phyloP scores from a whole-genome alignment of 2,797 vertebrate species.

The Myotis pilosus region DNA sequence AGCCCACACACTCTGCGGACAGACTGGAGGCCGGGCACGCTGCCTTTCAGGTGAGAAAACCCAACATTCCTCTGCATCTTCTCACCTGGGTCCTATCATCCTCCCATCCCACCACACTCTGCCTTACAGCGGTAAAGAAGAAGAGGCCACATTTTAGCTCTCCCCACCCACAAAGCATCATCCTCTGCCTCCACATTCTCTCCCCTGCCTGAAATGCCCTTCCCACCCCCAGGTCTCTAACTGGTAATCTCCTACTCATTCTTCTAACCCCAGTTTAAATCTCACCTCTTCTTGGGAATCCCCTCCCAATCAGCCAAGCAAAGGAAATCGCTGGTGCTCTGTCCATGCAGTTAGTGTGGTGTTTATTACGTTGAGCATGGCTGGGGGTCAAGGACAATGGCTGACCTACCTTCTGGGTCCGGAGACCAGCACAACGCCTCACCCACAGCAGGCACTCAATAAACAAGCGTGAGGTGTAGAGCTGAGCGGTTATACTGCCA shows the following conservation, averaged over 20 bases:
- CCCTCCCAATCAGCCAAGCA: neutral
- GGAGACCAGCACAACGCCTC: neutral
- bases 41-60: conserved; percentile 23
- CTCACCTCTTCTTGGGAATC: neutral
- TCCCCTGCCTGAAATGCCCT: neutral
- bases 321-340: neutral
- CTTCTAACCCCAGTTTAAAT: neutral
- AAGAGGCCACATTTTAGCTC: neutral
- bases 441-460: neutral
- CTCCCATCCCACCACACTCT: neutral
- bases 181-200: neutral
- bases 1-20: neutral
- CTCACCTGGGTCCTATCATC: neutral
- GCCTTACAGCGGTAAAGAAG: neutral
- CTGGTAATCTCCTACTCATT: neutral
- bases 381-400: neutral
- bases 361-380: neutral
- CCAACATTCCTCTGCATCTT: neutral
- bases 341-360: neutral
- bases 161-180: neutral
- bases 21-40: neutral
- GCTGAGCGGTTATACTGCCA: neutral
- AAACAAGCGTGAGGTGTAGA: neutral
- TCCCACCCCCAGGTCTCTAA: neutral
- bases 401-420: neutral